These are phyloP conservation scores for Ceratina australensis DNA, from an alignment of 1,140 invertebrate species.

Conservation along the genomic window DNA sequence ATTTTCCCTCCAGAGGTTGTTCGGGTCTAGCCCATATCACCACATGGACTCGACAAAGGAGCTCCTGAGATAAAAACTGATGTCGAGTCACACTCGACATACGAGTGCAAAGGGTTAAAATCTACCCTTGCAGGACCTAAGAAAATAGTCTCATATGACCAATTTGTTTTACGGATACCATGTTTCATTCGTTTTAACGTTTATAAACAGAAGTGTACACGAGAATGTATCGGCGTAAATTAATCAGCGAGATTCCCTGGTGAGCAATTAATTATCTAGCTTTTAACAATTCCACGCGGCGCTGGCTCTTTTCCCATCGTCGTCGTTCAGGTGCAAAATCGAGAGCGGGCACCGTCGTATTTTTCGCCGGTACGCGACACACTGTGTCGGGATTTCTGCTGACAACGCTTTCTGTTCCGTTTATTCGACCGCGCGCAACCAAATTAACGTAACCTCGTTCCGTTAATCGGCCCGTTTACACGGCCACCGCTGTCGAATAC, in stretches of 20 bases:
- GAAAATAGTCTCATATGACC: no score
- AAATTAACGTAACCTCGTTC: conserved; percentile 60
- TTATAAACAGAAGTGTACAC: no score
- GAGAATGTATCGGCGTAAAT: conserved; percentile 7
- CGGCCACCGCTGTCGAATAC: neutral
- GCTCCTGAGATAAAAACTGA: no score
- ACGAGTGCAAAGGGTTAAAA: no score
- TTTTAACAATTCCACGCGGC: conserved; percentile 13
- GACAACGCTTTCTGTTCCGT: conserved; percentile 44
- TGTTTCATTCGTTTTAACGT: neutral
- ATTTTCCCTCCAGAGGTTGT: no score
- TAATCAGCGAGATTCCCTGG: conserved; percentile 5
- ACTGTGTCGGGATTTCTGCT: conserved; percentile 30
- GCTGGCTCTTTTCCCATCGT: neutral
- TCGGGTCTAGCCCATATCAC: no score
- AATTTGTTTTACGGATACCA: no score
- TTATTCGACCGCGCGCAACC: conserved; percentile 52
- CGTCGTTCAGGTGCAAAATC: neutral
- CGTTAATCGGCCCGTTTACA: conserved; percentile 37
- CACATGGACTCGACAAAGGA: no score
- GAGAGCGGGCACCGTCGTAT: conserved; percentile 14
- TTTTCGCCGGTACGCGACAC: neutral
- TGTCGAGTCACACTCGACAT: no score
- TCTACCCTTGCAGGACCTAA: no score
- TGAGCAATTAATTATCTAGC: conserved; percentile 24